These are phyloP conservation scores for Spongia lamella DNA, from an alignment of 37 sponge, comb jelly and placozoan species.

Conservation along the genomic window DNA sequence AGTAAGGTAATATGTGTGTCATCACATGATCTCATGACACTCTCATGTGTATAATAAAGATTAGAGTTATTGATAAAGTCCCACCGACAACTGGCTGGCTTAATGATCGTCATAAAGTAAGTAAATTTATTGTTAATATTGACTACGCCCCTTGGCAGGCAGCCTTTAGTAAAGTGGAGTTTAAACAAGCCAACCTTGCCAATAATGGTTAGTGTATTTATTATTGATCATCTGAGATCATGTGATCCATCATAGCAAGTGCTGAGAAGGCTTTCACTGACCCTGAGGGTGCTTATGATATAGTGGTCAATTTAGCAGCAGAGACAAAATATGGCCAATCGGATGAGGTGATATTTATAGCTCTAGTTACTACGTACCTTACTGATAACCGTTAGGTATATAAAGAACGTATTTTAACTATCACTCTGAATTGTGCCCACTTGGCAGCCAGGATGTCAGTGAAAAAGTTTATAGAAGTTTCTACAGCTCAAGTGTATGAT, in stretches of 20 bases:
- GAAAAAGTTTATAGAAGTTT: slow-evolving; percentile 84
- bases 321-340: slow-evolving; percentile 91
- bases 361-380: not conserved
- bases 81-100: slow-evolving; percentile 91
- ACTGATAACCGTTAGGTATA: slow-evolving; percentile 71
- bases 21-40: not conserved
- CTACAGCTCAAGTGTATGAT: slow-evolving; percentile 89
- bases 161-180: slow-evolving; percentile 73
- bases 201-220: slow-evolving; percentile 26
- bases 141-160: too few species aligned
- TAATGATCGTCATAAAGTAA: slow-evolving; percentile 84
- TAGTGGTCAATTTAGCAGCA: slow-evolving; percentile 87
- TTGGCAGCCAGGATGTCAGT: slow-evolving; percentile 59
- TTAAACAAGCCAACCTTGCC: slow-evolving; percentile 82
- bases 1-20: slow-evolving; percentile 53
- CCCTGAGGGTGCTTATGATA: slow-evolving; percentile 64
- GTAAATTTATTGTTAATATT: too few species aligned
- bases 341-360: slow-evolving; percentile 57
- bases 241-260: slow-evolving; percentile 12
- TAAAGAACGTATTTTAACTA: slow-evolving; percentile 77
- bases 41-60: slow-evolving; percentile 9
- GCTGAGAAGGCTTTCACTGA: slow-evolving; percentile 70
- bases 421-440: slow-evolving; percentile 78
- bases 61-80: slow-evolving; percentile 89
- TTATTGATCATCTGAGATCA: too few species aligned